A percentile compares a stretch with the other conserved stretches of the same genome.
These are phyloP conservation scores for Teleiodes luculella DNA, from an alignment of 2,888 invertebrate species.

Conservation along the genomic window DNA sequence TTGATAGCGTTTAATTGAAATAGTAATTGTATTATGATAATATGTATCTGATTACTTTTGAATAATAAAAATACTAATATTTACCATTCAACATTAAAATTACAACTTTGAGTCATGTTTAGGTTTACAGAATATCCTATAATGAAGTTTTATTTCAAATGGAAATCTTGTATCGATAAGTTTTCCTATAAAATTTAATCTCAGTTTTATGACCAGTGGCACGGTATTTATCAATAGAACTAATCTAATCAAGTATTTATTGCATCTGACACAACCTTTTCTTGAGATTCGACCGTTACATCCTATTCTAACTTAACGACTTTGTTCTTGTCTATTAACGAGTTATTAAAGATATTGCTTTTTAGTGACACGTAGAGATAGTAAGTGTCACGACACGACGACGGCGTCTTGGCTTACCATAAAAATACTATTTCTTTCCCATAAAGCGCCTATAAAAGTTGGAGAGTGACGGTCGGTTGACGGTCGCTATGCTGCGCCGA, in stretches of 20 bases:
- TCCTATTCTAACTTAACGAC: background rate
- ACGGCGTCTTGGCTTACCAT: constrained; percentile 3
- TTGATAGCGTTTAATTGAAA: background rate
- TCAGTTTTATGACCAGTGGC: background rate
- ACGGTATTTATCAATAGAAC: background rate
- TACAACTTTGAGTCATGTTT: too few species aligned
- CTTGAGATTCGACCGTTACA: background rate
- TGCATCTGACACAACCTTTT: background rate
- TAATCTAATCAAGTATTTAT: background rate
- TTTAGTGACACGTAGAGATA: background rate
- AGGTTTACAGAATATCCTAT: too few species aligned
- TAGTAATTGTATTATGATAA: background rate
- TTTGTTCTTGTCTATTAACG: background rate
- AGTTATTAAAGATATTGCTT: background rate
- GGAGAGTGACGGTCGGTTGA: constrained; percentile 50
- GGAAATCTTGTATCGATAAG: too few species aligned
- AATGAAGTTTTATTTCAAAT: too few species aligned
- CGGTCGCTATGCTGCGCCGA: constrained; percentile 33
- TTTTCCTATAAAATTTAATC: too few species aligned
- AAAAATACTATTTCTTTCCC: constrained; percentile 8
- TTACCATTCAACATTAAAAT: too few species aligned
- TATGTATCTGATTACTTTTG: too few species aligned
- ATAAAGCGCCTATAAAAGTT: constrained; percentile 11
- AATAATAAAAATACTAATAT: too few species aligned
- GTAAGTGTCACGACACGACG: background rate